Evolutionary conservation across 2,797 vertebrate genomes (phyloP), one percentile per base, ranked within the genome.

Genomic region (Ctenosaura bakeri): DNA sequence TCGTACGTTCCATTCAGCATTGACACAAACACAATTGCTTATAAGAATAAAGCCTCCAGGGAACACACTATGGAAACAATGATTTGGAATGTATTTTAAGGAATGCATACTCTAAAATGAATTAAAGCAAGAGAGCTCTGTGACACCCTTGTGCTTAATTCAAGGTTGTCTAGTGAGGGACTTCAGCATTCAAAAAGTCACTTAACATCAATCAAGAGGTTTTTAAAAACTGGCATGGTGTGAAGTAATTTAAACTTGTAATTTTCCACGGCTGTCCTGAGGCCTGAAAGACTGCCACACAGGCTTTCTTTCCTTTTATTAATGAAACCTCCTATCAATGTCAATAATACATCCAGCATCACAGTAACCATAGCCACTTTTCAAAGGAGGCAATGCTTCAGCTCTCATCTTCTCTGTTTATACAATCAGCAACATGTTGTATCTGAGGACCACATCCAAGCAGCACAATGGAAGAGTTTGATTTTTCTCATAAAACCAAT

Each of bases 201-300:
- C 83, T 91, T 74, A 87, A 35, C 18, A 32, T 38, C 42, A 35
- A 42, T 92, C 83, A 71, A 69, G 35, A 62, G 18, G n/a, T 52
- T 24, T 69, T 91, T 78, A 1, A 6, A 87, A 0, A 0, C 26
- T 71, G 52, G 90, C n/a, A 42, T 89, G 52, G 82, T 78, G 85
- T 76, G 86, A 91, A 90, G 24, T 32, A 87, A 92, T 87, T 73
- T 83, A 82, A 86, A 62, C 3, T 29, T 26, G 13, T n/a, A 62
- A 85, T 92, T 90, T 92, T 66, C 73, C 18, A 29, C 80, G 88
- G 76, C 8, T 91, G 88, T 90, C 46, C 82, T 87, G 52, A 83
- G 22, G n/a, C 87, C 88, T 87, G 88, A 87, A 94, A 88, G 29
- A 20, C 52, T 20, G 66, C 4, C 6, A 79, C 92, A 62, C 42